Base-by-base conservation (phyloP, 2,888 invertebrate genomes). In the Leptinotarsa juncta region DNA sequence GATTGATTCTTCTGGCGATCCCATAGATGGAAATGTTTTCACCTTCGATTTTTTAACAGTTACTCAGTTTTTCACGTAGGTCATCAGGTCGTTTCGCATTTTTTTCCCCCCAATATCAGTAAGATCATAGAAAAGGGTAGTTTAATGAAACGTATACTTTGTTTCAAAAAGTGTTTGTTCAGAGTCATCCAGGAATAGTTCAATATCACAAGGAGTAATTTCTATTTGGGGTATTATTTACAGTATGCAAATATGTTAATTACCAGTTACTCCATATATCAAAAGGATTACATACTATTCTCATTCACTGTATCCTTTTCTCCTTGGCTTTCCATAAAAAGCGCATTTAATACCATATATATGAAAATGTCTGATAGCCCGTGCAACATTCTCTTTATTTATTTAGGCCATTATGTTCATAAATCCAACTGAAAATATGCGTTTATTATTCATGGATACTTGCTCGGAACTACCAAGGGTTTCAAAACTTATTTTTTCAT, bases 341-440 rank as follows among this genome's bases (percentile, higher is more conserved):
- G 26, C 15, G 23, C 49, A 20, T 67, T 48, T 49, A 67, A 67
- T 67, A 67, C 51, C 42, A 16, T 18, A 10, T 67, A 23, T 49
- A 67, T 50, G 20, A 50, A 50, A 67, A 67, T 67, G 50, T 67
- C 50, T 23, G 42, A 67, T 67, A 67, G 15, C 15, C 50, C 49
- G 49, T 50, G 67, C 48, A 51, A 67, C 26, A 49, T 67, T 67
- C 16, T 18, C n/a, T 20, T 67, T 67, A 16, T 48, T 50, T 49
- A 67, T 50, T 48, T 14, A 16, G 23, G 15, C 67, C 49, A 49
- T 48, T 50, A 50, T 50, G 50, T 20, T 26, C 60, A 60, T 60
- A 60, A 60, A 60, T 60, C 15, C 5, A 26, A 60, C 20, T 53
- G 26, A 26, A 14, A 60, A 20, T 26, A 60, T 60, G 60, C 60